A percentile compares a stretch with the other conserved stretches of the same genome.
phyloP scores from a whole-genome alignment of 2,113 vertebrate species.

The Stigmatopora argus region DNA sequence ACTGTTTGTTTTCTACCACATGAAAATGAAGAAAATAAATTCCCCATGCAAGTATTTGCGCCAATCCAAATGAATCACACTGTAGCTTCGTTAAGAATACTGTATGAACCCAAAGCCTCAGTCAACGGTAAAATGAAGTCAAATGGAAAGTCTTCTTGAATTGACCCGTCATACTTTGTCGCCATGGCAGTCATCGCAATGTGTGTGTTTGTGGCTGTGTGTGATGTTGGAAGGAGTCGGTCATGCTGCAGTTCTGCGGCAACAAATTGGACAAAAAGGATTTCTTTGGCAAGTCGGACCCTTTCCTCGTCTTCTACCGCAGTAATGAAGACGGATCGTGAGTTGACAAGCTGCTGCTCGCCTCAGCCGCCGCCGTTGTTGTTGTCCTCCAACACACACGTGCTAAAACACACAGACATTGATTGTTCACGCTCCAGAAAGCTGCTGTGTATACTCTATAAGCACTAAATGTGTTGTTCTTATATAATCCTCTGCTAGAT shows the following conservation, averaged over 20 bases:
- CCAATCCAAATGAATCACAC: neutral
- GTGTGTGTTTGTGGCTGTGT: neutral
- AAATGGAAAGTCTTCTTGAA: neutral
- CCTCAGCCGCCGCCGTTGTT: neutral
- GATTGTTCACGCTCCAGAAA: constrained; percentile 47
- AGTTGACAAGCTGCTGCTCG: constrained; percentile 41
- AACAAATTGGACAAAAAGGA: constrained; percentile 91
- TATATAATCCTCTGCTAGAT: constrained; percentile 31
- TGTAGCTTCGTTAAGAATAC: neutral
- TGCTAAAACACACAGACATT: constrained; percentile 4
- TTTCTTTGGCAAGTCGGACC: constrained; percentile 90
- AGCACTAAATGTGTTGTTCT: constrained; percentile 24
- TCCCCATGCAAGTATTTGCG: neutral
- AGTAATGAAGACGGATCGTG: constrained; percentile 90
- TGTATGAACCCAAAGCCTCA: neutral
- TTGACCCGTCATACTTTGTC: neutral
- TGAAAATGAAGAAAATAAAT: neutral
- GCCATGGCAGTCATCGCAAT: neutral
- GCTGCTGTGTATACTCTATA: constrained; percentile 20
- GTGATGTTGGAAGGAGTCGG: constrained; percentile 74
- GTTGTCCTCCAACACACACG: neutral
- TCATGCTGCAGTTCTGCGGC: constrained; percentile 86
- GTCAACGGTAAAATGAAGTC: neutral
- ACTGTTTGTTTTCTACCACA: neutral
- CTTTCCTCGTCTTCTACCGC: constrained; percentile 85